These are phyloP conservation scores for Pseudopodoces humilis DNA, from an alignment of 2,113 vertebrate genomes.

Conservation along the genomic window DNA sequence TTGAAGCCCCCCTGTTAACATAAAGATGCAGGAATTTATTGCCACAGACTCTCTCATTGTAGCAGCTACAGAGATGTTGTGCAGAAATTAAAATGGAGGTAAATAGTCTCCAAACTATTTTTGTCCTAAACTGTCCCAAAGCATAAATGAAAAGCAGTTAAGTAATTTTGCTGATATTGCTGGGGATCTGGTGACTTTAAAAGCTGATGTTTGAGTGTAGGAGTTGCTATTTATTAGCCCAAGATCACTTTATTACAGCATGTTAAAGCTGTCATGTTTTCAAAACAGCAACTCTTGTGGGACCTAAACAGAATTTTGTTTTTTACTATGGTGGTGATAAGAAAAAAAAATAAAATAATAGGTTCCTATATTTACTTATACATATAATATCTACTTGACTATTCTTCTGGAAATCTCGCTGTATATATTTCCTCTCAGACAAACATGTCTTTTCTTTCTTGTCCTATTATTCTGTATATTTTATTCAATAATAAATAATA, in stretches of 20 bases:
- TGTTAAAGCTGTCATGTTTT: neutral
- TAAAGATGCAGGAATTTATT: neutral
- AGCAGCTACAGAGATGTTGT: neutral
- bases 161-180: neutral
- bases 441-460: neutral
- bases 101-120: neutral
- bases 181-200: neutral
- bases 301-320: neutral
- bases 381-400: neutral
- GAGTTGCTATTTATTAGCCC: neutral
- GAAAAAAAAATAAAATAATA: neutral
- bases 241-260: neutral
- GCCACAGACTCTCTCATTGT: neutral
- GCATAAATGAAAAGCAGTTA: neutral
- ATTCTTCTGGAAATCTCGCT: neutral
- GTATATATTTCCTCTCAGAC: neutral
- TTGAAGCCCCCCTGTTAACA: rapidly evolving
- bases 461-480: neutral
- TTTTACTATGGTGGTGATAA: neutral
- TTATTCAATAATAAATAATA: neutral
- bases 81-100: neutral
- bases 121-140: neutral
- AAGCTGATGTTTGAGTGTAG: neutral
- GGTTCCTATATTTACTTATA: neutral
- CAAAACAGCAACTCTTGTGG: neutral